Evolutionary conservation across 2,797 vertebrate species (phyloP).

Genomic region (Kryptolebias ocellatus): DNA sequence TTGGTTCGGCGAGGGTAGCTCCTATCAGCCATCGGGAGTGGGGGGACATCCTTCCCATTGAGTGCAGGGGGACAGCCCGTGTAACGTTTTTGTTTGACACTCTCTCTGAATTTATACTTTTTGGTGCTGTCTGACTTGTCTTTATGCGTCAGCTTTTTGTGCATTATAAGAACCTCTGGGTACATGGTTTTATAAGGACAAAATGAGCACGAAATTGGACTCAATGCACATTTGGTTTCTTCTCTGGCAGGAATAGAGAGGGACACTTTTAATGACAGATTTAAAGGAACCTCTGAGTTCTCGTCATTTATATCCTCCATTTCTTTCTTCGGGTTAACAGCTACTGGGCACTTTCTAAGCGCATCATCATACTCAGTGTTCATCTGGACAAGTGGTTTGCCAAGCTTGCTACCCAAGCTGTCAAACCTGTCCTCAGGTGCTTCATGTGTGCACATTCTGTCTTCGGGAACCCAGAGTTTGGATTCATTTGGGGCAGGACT

Average conservation of each 20-base stretch:
- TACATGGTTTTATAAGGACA: slow-evolving; percentile 92
- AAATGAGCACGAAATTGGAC: slow-evolving; percentile 82
- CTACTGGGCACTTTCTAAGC: slow-evolving; percentile 27
- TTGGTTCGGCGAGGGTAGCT: slow-evolving; percentile 79
- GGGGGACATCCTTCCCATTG: slow-evolving; percentile 89
- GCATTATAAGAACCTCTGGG: slow-evolving; percentile 93
- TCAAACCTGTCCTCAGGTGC: slow-evolving; percentile 54
- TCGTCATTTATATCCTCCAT: slow-evolving; percentile 61
- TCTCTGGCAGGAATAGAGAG: slow-evolving; percentile 72
- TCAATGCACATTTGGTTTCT: slow-evolving; percentile 72
- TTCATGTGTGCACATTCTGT: slow-evolving; percentile 40
- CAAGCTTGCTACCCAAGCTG: slow-evolving; percentile 11
- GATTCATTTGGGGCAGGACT: slow-evolving; percentile 68
- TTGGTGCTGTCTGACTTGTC: slow-evolving; percentile 78
- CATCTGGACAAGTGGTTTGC: slow-evolving; percentile 41
- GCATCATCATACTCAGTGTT: slow-evolving; percentile 66
- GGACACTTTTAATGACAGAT: slow-evolving; percentile 84
- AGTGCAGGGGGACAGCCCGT: slow-evolving; percentile 95
- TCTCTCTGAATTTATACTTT: slow-evolving; percentile 37
- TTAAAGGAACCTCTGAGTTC: slow-evolving; percentile 83
- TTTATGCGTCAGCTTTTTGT: slow-evolving; percentile 90
- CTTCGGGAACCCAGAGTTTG: slow-evolving; percentile 73
- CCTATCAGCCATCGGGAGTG: slow-evolving; percentile 68
- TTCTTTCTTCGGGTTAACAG: slow-evolving; percentile 72
- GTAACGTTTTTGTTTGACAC: slow-evolving; percentile 74